Evolutionary conservation across 1,140 invertebrate genomes (phyloP), one percentile per base, ranked within the genome.

Genomic region (Plutomurus gul): DNA sequence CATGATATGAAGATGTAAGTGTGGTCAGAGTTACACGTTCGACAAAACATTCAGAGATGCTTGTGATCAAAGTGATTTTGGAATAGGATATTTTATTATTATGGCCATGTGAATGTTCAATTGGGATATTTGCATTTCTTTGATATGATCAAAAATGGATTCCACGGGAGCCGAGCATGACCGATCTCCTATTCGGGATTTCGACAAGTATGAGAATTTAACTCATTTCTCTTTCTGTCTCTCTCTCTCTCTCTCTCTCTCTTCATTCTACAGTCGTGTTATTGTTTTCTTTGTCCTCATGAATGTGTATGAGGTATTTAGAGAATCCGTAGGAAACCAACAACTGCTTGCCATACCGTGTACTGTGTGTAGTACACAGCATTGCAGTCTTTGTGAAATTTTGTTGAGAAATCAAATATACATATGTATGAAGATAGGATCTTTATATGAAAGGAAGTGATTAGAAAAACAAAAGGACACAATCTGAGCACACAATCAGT

Each of bases 81-180:
- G 76, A 49, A 72, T 73, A 30, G 77, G 36, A 75, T 80, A 70
- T 77, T 75, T 80, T 80, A 80, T 76, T 80, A 77, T 80, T 80
- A 80, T 80, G 79, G 65, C 46, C 7, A 43, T 77, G 51, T 20
- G 36, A 72, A 39, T 49, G 60, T 70, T 77, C 79, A 72, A 77
- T 65, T 65, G 56, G 27, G 56, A 25, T 65, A 76, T 80, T 80
- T 80, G 79, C 79, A 80, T 80, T 80, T 77, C 39, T 74, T 77
- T 33, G 65, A 80, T 80, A 76, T 80, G 60, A 80, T 80, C 75
- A 73, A 76, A 76, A 80, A 76, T 76, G 78, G 78, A 80, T 75
- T 65, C 56, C 27, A 37, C 71, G 20, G 46, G 43, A 40, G 70
- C 70, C 70, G 72, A 75, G 43, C 43, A 46, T 33, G 43, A 47